Evolutionary conservation across 2,113 vertebrate species (phyloP).

Genomic region (Charadrius vociferus): DNA sequence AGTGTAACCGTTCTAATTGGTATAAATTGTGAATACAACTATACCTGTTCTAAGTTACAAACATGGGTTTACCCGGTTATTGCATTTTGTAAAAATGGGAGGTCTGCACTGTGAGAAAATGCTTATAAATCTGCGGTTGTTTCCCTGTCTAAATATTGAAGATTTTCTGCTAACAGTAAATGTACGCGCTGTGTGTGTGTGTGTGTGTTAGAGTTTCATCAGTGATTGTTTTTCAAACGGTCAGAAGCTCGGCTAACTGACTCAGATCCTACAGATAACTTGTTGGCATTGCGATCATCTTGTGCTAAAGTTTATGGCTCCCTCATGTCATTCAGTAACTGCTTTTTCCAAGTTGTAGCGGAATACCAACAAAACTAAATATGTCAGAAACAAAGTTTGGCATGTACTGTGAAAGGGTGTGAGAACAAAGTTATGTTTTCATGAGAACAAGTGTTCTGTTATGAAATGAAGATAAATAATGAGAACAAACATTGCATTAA

Average conservation of each 20-base stretch:
- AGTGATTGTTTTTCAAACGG: not conserved
- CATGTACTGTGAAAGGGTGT: conserved; percentile 6
- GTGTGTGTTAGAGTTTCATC: not conserved
- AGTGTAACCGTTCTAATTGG: not conserved
- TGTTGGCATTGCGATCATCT: not conserved
- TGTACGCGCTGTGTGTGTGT: not conserved
- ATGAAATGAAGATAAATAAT: conserved; percentile 51
- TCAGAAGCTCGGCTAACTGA: not conserved
- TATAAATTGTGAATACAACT: not conserved
- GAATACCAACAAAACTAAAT: not conserved
- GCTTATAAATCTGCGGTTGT: not conserved
- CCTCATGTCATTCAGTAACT: not conserved
- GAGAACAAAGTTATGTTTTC: conserved; percentile 45
- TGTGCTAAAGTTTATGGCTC: not conserved
- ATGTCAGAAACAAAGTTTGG: not conserved
- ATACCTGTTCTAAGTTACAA: not conserved
- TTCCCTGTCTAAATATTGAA: not conserved
- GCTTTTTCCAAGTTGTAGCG: not conserved
- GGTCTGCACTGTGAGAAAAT: not conserved
- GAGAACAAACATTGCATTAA: conserved; percentile 35
- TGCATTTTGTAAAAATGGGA: not conserved
- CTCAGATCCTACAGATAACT: not conserved
- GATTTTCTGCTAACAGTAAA: not conserved
- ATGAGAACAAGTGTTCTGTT: conserved; percentile 58
- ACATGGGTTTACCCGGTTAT: not conserved